These are phyloP conservation scores for Orthonevra nobilis DNA, from an alignment of 2,888 invertebrate genomes.

Conservation along the genomic window DNA sequence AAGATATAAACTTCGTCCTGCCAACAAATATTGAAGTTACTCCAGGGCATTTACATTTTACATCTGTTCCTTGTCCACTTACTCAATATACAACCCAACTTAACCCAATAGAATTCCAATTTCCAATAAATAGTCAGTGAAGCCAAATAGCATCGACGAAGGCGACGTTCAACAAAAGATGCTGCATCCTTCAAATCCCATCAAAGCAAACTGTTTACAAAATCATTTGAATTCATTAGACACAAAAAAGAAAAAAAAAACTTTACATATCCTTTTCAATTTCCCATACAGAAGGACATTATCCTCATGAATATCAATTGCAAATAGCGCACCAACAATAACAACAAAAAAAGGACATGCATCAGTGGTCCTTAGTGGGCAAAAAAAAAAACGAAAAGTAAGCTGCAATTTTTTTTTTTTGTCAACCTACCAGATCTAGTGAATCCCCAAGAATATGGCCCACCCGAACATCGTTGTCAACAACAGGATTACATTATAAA, in stretches of 20 bases:
- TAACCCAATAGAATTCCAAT: slow-evolving; percentile 40
- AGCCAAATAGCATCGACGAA: not conserved
- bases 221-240: slow-evolving; percentile 25
- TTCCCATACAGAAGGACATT: slow-evolving; percentile 18
- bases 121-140: slow-evolving; percentile 29
- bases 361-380: slow-evolving; percentile 19
- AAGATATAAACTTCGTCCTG: no score
- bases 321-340: slow-evolving; percentile 57
- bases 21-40: no score
- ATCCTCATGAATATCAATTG: slow-evolving; percentile 66
- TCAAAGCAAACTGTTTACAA: slow-evolving; percentile 14
- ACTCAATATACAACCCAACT: no score
- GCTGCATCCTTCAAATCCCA: slow-evolving; percentile 29
- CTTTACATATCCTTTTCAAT: slow-evolving; percentile 10
- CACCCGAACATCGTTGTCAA: slow-evolving; percentile 45
- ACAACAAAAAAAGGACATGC: slow-evolving; percentile 43
- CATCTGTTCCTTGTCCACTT: no score
- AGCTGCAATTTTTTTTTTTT: slow-evolving; percentile 31
- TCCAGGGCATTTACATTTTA: no score
- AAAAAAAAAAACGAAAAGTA: slow-evolving; percentile 8
- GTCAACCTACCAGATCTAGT: not conserved
- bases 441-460: slow-evolving; percentile 42
- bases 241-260: no score
- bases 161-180: slow-evolving; percentile 14
- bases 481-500: slow-evolving; percentile 45